Conservation (phyloP, 2,113 vertebrate species). For the Astur gentilis region DNA sequence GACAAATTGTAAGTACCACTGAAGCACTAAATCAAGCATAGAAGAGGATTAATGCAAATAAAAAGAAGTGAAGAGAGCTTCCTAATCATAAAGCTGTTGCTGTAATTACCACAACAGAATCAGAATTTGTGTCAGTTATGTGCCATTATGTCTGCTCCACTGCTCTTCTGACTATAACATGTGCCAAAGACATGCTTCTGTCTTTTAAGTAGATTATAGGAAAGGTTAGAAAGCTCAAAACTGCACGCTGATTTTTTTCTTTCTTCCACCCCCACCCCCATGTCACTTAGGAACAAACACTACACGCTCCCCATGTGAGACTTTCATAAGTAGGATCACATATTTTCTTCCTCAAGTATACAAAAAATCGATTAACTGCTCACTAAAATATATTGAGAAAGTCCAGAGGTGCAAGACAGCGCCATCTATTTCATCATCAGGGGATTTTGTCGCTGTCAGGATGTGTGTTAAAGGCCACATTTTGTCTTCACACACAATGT, state of each 20-base stretch:
- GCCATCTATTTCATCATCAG: neutral
- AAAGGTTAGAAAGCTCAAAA: neutral
- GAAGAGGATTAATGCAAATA: neutral
- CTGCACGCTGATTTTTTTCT: neutral
- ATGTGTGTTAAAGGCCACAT: rapidly evolving
- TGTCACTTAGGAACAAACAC: neutral
- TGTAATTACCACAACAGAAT: neutral
- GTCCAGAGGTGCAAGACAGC: neutral
- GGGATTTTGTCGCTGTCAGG: neutral
- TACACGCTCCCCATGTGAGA: neutral
- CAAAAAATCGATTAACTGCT: neutral
- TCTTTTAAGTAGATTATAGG: neutral
- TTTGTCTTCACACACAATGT: neutral
- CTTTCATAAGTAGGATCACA: neutral
- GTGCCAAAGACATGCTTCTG: neutral
- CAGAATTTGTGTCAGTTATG: neutral
- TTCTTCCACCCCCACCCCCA: rapidly evolving
- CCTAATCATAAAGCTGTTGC: neutral
- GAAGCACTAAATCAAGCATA: neutral
- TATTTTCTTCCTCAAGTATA: neutral
- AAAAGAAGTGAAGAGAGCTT: neutral
- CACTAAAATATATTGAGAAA: neutral
- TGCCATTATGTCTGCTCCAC: neutral
- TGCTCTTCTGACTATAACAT: neutral
- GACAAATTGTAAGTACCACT: neutral